Evolutionary conservation across 2,888 invertebrate species (phyloP).

Genomic region (Plemyria rubiginata): DNA sequence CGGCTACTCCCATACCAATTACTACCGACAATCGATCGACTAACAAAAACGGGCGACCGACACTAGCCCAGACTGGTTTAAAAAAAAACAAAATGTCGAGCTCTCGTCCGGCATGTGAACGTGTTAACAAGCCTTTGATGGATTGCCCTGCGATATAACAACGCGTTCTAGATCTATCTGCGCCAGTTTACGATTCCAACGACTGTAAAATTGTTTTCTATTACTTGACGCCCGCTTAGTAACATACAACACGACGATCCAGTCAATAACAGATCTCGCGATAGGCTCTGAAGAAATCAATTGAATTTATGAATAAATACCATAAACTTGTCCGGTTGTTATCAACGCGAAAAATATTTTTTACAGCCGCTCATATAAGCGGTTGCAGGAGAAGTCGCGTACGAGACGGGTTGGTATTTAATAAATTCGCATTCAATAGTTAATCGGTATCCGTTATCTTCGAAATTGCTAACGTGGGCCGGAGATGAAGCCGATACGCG

Average conservation of each 20-base stretch:
- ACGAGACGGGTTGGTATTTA: constrained; percentile 58
- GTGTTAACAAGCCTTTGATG: constrained; percentile 81
- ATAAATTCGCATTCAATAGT: constrained; percentile 72
- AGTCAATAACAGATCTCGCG: constrained; percentile 61
- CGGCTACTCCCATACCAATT: constrained; percentile 82
- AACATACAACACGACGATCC: constrained; percentile 43
- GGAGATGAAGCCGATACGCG: constrained; percentile 70
- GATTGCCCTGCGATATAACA: constrained; percentile 73
- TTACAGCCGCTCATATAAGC: constrained; percentile 54
- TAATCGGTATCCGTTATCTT: constrained; percentile 71
- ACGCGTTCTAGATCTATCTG: constrained; percentile 52
- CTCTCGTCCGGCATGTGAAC: constrained; percentile 55
- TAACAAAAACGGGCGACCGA: constrained; percentile 71
- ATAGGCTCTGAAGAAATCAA: constrained; percentile 72
- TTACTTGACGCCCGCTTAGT: constrained; percentile 53
- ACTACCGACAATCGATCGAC: constrained; percentile 77
- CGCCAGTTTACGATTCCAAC: constrained; percentile 60
- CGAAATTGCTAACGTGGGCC: constrained; percentile 71
- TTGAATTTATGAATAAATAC: constrained; percentile 80
- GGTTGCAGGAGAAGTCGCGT: constrained; percentile 57
- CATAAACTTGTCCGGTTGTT: constrained; percentile 69
- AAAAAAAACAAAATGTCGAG: constrained; percentile 53
- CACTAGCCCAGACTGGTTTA: constrained; percentile 68
- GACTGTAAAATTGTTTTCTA: constrained; percentile 58
- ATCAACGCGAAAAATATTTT: constrained; percentile 73